Evolutionary conservation across 2,797 vertebrate genomes (phyloP), one percentile per base, ranked within the genome.

Genomic region (Gephyroberyx darwinii): DNA sequence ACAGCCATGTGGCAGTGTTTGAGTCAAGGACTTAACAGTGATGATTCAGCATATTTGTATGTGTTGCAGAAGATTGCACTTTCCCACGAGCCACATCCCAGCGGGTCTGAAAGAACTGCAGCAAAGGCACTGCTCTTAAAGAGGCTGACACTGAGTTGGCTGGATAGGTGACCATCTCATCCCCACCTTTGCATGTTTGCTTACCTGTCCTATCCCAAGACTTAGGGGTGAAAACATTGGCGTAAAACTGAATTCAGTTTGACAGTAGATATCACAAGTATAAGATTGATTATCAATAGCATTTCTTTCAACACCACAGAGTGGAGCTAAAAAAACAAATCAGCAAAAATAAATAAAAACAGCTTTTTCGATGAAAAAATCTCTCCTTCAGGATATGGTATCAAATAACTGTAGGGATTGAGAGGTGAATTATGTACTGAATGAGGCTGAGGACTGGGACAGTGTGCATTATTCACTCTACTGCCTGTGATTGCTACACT

Each of bases 121-220:
- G 76, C 80, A 37, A 30, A 61, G 22, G n/a, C 64, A 60, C 37
- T 35, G 43, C 41, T 52, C 50, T 37, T 30, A 53, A 62, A 64
- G 22, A 61, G 62, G 55, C 52, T n/a, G 63, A 55, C 55, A 26
- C 74, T 13, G 22, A 73, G 50, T 81, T 83, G 67, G 37, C 80
- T 39, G 8, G 20, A 12, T 50, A 22, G 55, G 39, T 59, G 67
- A 43, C 66, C 60, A 58, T 74, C 61, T 71, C 47, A 16, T 66
- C 73, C 53, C 73, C 76, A 60, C n/a, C 8, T 17, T 48, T 48
- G 39, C 45, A 48, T 8, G 7, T 8, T 31, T 56, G 54, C 54
- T 35, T 13, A 30, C 68, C 39, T 58, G 66, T 51, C 31, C 52
- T 54, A 60, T 4, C 55, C 37, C 35, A 35, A 59, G 30, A 50